A percentile compares a stretch with the other conserved stretches of the same genome.
phyloP scores from a whole-genome alignment of 2,113 vertebrate genomes.

The Cryptotis parvus region DNA sequence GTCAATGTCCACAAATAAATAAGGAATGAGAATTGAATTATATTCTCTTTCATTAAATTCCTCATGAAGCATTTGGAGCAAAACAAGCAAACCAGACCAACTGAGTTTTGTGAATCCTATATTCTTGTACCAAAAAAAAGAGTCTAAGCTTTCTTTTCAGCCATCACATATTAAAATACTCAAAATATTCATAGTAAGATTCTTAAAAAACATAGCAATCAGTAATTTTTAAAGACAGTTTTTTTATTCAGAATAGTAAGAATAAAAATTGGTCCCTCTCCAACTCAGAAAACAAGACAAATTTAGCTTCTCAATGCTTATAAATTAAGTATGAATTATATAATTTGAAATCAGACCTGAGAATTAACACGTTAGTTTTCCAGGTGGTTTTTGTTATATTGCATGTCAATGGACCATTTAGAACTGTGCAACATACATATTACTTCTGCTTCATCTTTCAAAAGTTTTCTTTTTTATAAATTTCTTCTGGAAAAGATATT shows the following conservation, averaged over 20 bases:
- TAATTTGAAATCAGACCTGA: slow-evolving; percentile 49
- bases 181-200: not conserved
- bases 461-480: not conserved
- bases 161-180: not conserved
- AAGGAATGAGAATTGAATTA: not conserved
- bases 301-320: slow-evolving; percentile 31
- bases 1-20: not conserved
- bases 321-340: not conserved
- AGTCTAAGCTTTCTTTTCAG: not conserved
- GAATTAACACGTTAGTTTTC: slow-evolving; percentile 35
- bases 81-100: not conserved
- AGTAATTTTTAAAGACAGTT: not conserved
- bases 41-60: not conserved
- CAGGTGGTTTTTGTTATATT: not conserved
- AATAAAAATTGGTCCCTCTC: slow-evolving; percentile 28
- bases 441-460: not conserved
- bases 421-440: not conserved
- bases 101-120: not conserved
- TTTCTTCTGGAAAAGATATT: not conserved
- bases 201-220: slow-evolving; percentile 12
- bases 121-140: not conserved
- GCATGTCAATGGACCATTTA: not conserved
- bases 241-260: slow-evolving; percentile 18
- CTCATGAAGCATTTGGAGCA: slow-evolving; percentile 10
- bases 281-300: not conserved